Percentiles rank a stretch among this genome's conserved stretches.
Evolutionary conservation across 2,888 invertebrate genomes (phyloP).

Genomic region (Biston betularia): DNA sequence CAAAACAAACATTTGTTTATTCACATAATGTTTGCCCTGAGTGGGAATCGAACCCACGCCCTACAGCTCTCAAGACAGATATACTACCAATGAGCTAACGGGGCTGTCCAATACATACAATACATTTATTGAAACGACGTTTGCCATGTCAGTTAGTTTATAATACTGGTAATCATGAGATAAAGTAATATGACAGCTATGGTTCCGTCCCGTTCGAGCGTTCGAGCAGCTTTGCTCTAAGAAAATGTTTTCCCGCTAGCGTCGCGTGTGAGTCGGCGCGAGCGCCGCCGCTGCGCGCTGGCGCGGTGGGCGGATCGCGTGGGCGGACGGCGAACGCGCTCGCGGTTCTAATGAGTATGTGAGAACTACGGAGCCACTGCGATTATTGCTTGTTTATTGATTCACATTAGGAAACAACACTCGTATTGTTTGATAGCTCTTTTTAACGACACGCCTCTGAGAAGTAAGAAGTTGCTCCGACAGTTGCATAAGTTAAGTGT

Average conservation of each 20-base stretch:
- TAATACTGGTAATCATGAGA: too few relatives aligned
- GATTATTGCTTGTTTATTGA: constrained; percentile 26
- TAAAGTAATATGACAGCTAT: too few relatives aligned
- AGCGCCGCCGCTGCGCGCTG: constrained; percentile 6
- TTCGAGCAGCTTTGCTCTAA: constrained; percentile 8
- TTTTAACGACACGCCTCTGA: constrained; percentile 3
- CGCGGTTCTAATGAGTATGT: constrained; percentile 21
- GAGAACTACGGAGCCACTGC: constrained; percentile 18
- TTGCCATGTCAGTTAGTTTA: too few relatives aligned
- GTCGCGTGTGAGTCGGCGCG: too few relatives aligned
- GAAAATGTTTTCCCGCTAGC: constrained; percentile 14
- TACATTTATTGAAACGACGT: too few relatives aligned
- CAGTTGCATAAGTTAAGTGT: neutral
- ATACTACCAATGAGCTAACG: too few relatives aligned
- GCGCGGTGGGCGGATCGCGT: constrained; percentile 20
- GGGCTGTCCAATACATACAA: too few relatives aligned
- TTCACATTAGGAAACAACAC: constrained; percentile 9
- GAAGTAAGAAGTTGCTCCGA: neutral
- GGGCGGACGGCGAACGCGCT: constrained; percentile 18
- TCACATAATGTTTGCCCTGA: too few relatives aligned
- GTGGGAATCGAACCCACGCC: too few relatives aligned
- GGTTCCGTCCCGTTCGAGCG: neutral
- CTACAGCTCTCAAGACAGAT: too few relatives aligned
- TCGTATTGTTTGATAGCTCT: constrained; percentile 11
- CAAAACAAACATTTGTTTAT: too few relatives aligned